Evolutionary conservation across 37 sponge, comb jelly and placozoan species (phyloP).

Genomic region (Cladorhizidae sp.): DNA sequence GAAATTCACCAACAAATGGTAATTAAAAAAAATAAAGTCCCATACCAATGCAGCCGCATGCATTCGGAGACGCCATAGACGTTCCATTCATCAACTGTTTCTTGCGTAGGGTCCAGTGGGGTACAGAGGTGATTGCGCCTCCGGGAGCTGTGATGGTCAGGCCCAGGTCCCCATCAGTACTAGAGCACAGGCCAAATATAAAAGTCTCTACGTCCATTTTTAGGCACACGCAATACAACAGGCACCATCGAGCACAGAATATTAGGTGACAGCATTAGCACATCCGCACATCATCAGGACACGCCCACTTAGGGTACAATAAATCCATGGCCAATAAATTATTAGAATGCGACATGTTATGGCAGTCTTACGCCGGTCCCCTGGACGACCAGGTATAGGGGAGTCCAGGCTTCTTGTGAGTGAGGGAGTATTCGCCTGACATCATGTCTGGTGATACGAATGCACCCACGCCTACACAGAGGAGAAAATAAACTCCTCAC

Average conservation of each 20-base stretch:
- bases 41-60: slow-evolving; percentile 87
- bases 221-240: no score
- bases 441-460: slow-evolving; percentile 94
- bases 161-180: slow-evolving; percentile 87
- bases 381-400: slow-evolving; percentile 94
- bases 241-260: no score
- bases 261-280: background rate
- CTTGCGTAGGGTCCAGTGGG: slow-evolving; percentile 80
- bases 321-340: no score
- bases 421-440: slow-evolving; percentile 82
- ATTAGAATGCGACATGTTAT: background rate
- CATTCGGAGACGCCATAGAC: slow-evolving; percentile 95
- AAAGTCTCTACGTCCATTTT: no score
- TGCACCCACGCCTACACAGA: slow-evolving; percentile 83
- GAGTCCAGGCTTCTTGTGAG: slow-evolving; percentile 42
- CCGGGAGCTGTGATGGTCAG: slow-evolving; percentile 90
- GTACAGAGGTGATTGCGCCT: slow-evolving; percentile 95
- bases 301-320: no score
- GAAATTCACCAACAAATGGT: no score
- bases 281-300: background rate
- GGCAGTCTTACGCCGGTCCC: slow-evolving; percentile 84
- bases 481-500: no score
- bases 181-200: no score
- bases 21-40: no score
- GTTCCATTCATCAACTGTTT: slow-evolving; percentile 95